Conservation (phyloP, 2,797 vertebrate species). For the Taenioides sp. region DNA sequence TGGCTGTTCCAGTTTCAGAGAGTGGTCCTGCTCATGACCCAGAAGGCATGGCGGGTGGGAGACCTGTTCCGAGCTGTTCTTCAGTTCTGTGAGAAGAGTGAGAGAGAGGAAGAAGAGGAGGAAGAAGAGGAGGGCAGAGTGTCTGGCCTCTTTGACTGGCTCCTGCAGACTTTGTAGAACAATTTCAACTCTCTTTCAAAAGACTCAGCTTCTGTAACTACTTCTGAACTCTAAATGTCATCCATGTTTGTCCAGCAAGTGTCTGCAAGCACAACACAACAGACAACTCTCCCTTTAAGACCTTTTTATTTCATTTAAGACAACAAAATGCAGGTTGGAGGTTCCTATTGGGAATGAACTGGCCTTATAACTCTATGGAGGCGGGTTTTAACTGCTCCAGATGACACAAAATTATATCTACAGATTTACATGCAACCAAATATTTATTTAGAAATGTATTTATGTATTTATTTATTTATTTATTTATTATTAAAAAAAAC, state of each 20-base stretch:
- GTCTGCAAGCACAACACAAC: constrained; percentile 38
- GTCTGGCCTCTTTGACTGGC: constrained; percentile 93
- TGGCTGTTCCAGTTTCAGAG: constrained; percentile 83
- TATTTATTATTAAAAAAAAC: constrained; percentile 36
- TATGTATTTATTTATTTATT: constrained; percentile 14
- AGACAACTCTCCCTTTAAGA: constrained; percentile 70
- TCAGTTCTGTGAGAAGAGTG: constrained; percentile 86
- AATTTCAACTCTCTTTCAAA: background rate
- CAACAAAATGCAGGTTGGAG: constrained; percentile 36
- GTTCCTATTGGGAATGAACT: constrained; percentile 49
- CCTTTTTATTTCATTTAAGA: constrained; percentile 43
- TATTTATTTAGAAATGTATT: constrained; percentile 27
- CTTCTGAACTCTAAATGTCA: constrained; percentile 22
- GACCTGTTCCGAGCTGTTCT: constrained; percentile 90
- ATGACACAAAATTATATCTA: constrained; percentile 37
- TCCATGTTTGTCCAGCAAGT: constrained; percentile 23
- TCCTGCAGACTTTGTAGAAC: constrained; percentile 84
- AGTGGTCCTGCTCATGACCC: constrained; percentile 87
- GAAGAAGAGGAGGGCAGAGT: constrained; percentile 49
- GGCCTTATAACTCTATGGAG: constrained; percentile 58
- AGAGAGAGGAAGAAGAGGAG: constrained; percentile 60
- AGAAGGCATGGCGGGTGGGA: constrained; percentile 89
- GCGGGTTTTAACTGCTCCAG: constrained; percentile 67
- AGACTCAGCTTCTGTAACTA: constrained; percentile 2
- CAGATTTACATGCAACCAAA: constrained; percentile 51